Evolutionary conservation across 1,140 invertebrate genomes (phyloP), one percentile per base, ranked within the genome.

Genomic region (Nautilus pompilius): DNA sequence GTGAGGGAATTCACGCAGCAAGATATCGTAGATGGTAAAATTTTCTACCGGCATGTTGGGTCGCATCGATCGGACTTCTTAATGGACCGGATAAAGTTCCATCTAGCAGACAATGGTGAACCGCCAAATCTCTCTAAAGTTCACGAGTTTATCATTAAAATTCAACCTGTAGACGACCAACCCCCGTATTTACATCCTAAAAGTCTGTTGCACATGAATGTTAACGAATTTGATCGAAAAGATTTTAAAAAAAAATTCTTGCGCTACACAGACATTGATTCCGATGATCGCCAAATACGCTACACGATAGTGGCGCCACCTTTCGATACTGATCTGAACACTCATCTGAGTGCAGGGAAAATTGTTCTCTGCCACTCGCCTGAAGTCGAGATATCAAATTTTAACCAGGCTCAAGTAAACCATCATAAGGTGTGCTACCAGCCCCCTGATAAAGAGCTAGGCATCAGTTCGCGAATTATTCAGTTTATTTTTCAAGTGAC

Each of bases 361-460:
- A 68, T 84, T 48, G 79, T 82, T 15, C 66, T 76, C 17, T 75
- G 75, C 54, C 81, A 84, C 24, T 63, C 74, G 53, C 71, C 75
- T 13, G 66, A 74, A n/a, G 41, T 62, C 3, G 51, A 63, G 32
- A 58, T 83, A 2, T 62, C 26, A 0, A 69, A 65, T 34, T 84
- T 84, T 60, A 75, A 75, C 0, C 83, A 84, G 65, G 72, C 78
- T 17, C 74, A 83, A 63, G 65, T 84, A 5, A 82, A 81, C 59
- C 80, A 84, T 53, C 69, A 75, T 24, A 82, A 83, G 68, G 72
- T 84, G 30, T 82, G 82, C 60, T 84, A 80, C 58, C 64, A 74
- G 32, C 82, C 83, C 1, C 81, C 82, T 8, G 67, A 53, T n/a
- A 64, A 67, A 28, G 82, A 83, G 60, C 65, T 82, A 17, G 82